phyloP scores from a whole-genome alignment of 2,113 vertebrate species.

The Raja brachyura region DNA sequence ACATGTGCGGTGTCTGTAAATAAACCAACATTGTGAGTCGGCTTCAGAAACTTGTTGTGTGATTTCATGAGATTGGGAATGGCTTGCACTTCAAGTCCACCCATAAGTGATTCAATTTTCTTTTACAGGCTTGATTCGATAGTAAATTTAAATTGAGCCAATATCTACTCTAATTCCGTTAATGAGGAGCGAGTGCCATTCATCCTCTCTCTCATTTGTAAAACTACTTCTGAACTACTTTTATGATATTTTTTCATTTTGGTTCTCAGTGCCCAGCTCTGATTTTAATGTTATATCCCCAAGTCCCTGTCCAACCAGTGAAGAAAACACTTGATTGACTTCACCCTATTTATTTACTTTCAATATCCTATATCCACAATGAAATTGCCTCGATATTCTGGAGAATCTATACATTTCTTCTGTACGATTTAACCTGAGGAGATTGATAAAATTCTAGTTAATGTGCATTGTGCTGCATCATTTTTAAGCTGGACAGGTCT shows the following conservation, averaged over 20 bases:
- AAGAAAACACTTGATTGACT: background rate
- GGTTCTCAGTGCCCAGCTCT: background rate
- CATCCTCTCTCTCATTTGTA: too few relatives aligned
- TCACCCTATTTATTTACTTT: background rate
- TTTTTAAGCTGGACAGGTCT: too few relatives aligned
- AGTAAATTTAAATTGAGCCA: background rate
- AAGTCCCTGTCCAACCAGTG: background rate
- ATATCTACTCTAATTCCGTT: background rate
- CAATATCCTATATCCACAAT: background rate
- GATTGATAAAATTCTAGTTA: too few relatives aligned
- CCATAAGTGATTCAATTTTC: background rate
- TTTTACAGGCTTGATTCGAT: background rate
- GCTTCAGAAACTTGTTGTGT: background rate
- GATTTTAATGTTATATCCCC: background rate
- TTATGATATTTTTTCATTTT: background rate
- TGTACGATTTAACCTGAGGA: too few relatives aligned
- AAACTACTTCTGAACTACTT: background rate
- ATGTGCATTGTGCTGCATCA: too few relatives aligned
- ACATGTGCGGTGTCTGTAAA: background rate
- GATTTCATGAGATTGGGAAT: background rate
- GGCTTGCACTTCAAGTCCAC: background rate
- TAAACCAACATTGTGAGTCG: background rate
- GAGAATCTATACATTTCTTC: too few relatives aligned
- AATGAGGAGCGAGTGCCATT: background rate
- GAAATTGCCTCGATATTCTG: too few relatives aligned